Evolutionary conservation across 2,888 invertebrate genomes (phyloP), one percentile per base, ranked within the genome.

Genomic region (Apodemia duryi): DNA sequence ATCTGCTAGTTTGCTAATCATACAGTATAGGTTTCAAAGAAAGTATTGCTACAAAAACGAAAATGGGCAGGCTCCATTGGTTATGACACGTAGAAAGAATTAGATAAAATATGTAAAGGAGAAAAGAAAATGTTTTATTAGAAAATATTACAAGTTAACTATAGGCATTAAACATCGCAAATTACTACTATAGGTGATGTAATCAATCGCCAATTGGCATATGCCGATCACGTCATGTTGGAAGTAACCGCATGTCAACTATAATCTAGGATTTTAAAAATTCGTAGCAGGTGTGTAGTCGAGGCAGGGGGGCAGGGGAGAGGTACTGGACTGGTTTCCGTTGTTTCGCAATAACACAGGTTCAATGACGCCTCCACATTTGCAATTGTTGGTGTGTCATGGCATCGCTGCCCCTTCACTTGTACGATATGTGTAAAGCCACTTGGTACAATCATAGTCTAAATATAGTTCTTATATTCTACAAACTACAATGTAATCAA

Each of bases 341-440:
- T 90, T 91, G 90, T 91, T 91, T 91, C 88, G 90, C 91, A 90
- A 91, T 89, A 88, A 85, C 84, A 77, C 77, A 86, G 82, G 91
- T 89, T 91, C 91, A 91, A 84, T 89, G 90, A 89, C 91, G 88
- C 86, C 85, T 84, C 76, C 75, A 76, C 79, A 81, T 81, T 84
- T 84, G 85, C 88, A 86, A 88, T 90, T 86, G 87, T 79, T 79
- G 79, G 81, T 86, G 82, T 88, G 88, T 86, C 86, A 85, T 80
- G 81, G 77, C 78, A 75, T 77, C 81, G 77, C 80, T 80, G 84
- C 85, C 84, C 84, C 83, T 85, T 83, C 83, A 82, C 79, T 65
- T 49, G 28, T 49, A 32, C 46, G 32, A 35, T 60, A 49, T 64
- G 61, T 64, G 64, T 61, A 61, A 38, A 29, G 21, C 35, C 60